Base-by-base conservation (phyloP, 2,113 vertebrate genomes). In the Gasterosteus aculeatus region DNA sequence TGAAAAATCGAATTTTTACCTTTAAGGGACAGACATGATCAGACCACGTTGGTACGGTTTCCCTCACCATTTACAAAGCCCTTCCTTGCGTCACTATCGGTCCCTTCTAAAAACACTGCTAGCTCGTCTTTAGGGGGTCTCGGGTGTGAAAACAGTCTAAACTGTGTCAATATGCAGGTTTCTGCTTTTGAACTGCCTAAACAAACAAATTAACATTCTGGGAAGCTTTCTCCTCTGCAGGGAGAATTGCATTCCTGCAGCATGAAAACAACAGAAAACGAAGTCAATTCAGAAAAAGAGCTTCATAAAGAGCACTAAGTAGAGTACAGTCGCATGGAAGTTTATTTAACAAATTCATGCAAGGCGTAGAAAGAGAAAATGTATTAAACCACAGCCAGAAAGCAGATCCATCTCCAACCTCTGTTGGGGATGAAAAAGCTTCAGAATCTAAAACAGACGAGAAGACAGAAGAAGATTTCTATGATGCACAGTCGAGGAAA, bases 401-500 rank as follows among this genome's bases (percentile, higher is more conserved):
- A 60, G 57, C 69, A 71, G 44, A 38, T 75, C 57, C 65, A 5
- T 19, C 49, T 67, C 29, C 29, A 72, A 4, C 57, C 60, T 53
- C n/a, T 57, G 60, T 0, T 57, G 59, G 56, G 47, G 22, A 11
- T 72, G 60, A 61, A 73, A 76, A 31, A 64, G 54, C 61, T 39
- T 5, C 3, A 46, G 69, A 76, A 47, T 38, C 64, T 49, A 65
- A 82, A 58, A 78, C 44, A 83, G 59, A 69, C 6, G 33, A 51
- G 54, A 41, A 56, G 46, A 38, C 35, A 38, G 35, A 38, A 38
- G 35, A 38, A 38, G 35, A 38, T 54, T 78, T 81, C 69, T 69
- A 56, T 26, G 66, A 82, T 68, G 76, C 72, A 74, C 56, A 65
- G 69, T 78, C 9, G 46, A 77, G 69, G 67, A 74, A 81, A 89